Evolutionary conservation across 2,113 vertebrate species (phyloP).

Genomic region (Anarrhichthys ocellatus): DNA sequence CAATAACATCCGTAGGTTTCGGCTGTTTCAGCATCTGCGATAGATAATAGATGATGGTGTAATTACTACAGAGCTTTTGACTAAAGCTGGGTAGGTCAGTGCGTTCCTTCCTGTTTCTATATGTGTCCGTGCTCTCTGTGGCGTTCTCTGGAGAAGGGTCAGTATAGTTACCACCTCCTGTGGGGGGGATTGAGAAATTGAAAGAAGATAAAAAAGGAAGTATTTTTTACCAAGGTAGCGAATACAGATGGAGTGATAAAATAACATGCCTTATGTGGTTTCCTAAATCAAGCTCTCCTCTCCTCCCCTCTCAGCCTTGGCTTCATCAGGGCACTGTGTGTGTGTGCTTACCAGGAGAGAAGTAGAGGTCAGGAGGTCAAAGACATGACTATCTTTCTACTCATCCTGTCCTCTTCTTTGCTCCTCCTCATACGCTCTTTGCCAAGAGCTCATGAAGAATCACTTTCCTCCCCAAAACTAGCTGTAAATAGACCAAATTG

Average conservation of each 20-base stretch:
- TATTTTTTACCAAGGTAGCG: conserved; percentile 32
- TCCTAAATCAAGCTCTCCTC: conserved; percentile 1
- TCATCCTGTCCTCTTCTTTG: conserved; percentile 6
- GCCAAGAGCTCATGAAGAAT: conserved; percentile 37
- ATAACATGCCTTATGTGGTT: conserved; percentile 8
- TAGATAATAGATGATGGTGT: conserved; percentile 74
- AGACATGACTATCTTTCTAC: conserved; percentile 20
- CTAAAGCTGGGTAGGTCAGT: conserved; percentile 51
- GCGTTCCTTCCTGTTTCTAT: conserved; percentile 65
- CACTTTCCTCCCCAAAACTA: conserved; percentile 36
- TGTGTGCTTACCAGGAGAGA: conserved; percentile 14
- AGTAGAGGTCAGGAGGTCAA: conserved; percentile 24
- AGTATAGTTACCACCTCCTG: conserved; percentile 12
- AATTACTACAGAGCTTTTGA: conserved; percentile 70
- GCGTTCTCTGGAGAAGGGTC: conserved; percentile 32
- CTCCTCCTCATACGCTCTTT: conserved; percentile 19
- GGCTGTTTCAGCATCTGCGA: conserved; percentile 78
- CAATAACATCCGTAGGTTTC: conserved; percentile 79
- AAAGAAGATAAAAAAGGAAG: conserved; percentile 52
- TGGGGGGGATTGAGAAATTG: conserved; percentile 16
- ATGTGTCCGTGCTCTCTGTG: conserved; percentile 38
- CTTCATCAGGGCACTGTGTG: conserved; percentile 1
- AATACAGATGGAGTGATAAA: conserved; percentile 42
- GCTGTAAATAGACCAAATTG: conserved; percentile 35
- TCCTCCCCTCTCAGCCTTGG: background rate